phyloP scores from a whole-genome alignment of 2,888 invertebrate species.

The Aquatica leii region DNA sequence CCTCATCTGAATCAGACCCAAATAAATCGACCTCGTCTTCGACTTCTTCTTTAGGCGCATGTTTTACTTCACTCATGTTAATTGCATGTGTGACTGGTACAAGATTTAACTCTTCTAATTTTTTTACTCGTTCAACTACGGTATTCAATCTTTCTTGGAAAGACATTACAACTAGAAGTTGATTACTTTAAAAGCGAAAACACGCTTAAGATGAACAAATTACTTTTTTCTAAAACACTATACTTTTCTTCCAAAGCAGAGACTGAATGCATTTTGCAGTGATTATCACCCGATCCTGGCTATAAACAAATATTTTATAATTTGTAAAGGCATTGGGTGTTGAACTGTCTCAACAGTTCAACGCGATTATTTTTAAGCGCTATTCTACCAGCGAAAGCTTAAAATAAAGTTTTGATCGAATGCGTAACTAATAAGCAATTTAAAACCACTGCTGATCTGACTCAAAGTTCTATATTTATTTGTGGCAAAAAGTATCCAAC shows the following conservation, averaged over 20 bases:
- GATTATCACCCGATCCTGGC: background rate
- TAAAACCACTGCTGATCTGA: too few relatives aligned
- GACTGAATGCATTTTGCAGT: too few relatives aligned
- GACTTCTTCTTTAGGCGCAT: conserved; percentile 64
- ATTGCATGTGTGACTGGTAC: conserved; percentile 1
- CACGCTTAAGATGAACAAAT: conserved; percentile 7
- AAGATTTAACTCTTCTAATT: conserved; percentile 47
- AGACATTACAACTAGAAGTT: conserved; percentile 13
- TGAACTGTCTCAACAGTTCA: too few relatives aligned
- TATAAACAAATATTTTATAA: too few relatives aligned
- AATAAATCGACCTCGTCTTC: conserved; percentile 84
- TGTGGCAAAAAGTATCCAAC: too few relatives aligned
- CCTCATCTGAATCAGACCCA: conserved; percentile 82
- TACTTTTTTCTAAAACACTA: conserved; percentile 11
- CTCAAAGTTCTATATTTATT: too few relatives aligned
- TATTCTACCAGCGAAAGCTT: too few relatives aligned
- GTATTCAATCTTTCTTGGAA: conserved; percentile 14
- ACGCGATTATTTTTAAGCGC: too few relatives aligned
- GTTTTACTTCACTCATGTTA: conserved; percentile 19
- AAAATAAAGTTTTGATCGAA: too few relatives aligned
- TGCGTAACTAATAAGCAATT: too few relatives aligned
- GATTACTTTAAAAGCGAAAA: background rate
- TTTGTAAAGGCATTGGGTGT: too few relatives aligned
- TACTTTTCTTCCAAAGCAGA: background rate
- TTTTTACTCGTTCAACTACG: conserved; percentile 44